Percentiles rank a stretch among this genome's conserved stretches.
phyloP scores from a whole-genome alignment of 2,888 invertebrate genomes.

The Blastobasis adustella region DNA sequence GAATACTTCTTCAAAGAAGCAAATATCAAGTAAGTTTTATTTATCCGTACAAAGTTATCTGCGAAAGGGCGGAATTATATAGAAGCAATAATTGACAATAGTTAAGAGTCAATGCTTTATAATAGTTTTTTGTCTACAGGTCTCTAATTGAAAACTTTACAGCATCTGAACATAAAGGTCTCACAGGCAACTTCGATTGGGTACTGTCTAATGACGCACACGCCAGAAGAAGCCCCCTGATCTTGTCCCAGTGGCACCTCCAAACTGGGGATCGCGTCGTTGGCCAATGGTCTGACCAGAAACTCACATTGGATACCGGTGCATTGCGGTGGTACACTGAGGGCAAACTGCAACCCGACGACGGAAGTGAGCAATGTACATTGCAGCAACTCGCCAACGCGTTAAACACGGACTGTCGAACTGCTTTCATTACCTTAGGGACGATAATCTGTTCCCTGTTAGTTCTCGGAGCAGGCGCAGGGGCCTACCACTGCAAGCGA shows the following conservation, averaged over 20 bases:
- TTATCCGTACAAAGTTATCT: background rate
- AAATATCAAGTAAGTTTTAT: conserved; percentile 28
- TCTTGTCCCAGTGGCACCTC: conserved; percentile 79
- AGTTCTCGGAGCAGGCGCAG: conserved; percentile 32
- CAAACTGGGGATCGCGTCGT: conserved; percentile 58
- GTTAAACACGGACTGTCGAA: conserved; percentile 82
- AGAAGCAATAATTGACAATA: too few relatives aligned
- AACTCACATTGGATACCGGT: conserved; percentile 84
- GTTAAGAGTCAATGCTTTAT: too few relatives aligned
- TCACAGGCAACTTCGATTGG: conserved; percentile 52
- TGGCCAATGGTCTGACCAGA: conserved; percentile 83
- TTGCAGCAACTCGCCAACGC: conserved; percentile 79
- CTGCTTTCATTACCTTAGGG: conserved; percentile 73
- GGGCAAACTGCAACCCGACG: conserved; percentile 77
- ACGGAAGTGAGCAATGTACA: conserved; percentile 80
- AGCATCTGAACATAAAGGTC: conserved; percentile 27
- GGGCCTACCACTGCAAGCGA: conserved; percentile 38
- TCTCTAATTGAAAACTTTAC: conserved; percentile 32
- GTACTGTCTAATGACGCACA: conserved; percentile 28
- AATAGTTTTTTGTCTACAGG: conserved; percentile 19
- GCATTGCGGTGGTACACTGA: conserved; percentile 78
- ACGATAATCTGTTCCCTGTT: conserved; percentile 22
- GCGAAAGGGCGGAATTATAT: too few relatives aligned
- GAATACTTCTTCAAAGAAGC: conserved; percentile 42
- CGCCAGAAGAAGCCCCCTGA: conserved; percentile 21